Evolutionary conservation across 1,140 invertebrate genomes (phyloP).

Genomic region (Neotoxoptera formosana): DNA sequence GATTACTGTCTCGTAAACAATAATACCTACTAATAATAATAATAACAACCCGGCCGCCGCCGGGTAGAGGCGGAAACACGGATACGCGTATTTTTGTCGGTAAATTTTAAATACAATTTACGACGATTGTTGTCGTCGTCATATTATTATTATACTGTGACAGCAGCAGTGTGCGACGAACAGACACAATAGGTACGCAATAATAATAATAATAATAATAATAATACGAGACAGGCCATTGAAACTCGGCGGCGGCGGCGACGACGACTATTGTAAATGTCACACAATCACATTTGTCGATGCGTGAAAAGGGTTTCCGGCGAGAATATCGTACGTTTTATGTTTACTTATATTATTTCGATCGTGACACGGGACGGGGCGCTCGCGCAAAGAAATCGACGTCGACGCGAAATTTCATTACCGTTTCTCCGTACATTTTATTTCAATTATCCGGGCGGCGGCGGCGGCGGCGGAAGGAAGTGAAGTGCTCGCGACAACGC

Average conservation of each 20-base stretch:
- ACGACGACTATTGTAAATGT: background rate
- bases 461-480: background rate
- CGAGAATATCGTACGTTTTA: background rate
- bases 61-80: background rate
- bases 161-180: background rate
- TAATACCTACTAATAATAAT: too few species aligned
- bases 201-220: too few species aligned
- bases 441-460: background rate
- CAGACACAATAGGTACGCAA: background rate
- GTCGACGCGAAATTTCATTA: background rate
- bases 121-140: too few species aligned
- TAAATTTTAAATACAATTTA: background rate
- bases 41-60: background rate
- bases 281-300: background rate
- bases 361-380: background rate
- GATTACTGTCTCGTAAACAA: background rate
- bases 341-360: background rate
- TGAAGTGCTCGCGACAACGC: background rate
- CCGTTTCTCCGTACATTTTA: constrained; percentile 1
- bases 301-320: background rate
- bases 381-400: background rate
- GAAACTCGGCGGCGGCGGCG: background rate
- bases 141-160: too few species aligned
- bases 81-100: background rate
- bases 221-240: background rate